phyloP scores from a whole-genome alignment of 2,888 invertebrate genomes.

The Drosophila formosana region DNA sequence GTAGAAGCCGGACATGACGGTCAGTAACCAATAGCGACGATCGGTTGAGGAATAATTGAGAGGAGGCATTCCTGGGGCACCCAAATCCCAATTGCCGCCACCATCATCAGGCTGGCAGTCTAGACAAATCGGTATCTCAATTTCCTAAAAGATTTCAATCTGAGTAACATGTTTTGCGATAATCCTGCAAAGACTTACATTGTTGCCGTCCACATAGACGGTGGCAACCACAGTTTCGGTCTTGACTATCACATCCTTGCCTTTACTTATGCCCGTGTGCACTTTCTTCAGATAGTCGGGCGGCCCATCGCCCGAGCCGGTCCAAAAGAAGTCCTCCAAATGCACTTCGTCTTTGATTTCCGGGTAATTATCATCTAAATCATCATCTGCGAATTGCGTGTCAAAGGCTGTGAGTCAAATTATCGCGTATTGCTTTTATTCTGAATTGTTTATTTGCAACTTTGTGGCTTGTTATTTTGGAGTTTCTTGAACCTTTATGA shows the following conservation, averaged over 20 bases:
- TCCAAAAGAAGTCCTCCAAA: slow-evolving; percentile 95
- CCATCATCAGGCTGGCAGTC: slow-evolving; percentile 82
- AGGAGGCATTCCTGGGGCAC: slow-evolving; percentile 76
- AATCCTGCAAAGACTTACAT: slow-evolving; percentile 67
- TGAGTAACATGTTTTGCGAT: neutral
- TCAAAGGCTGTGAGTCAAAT: neutral
- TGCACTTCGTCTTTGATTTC: slow-evolving; percentile 84
- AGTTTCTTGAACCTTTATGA: slow-evolving; percentile 72
- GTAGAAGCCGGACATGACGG: slow-evolving; percentile 88
- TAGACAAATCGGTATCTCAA: slow-evolving; percentile 84
- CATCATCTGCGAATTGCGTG: slow-evolving; percentile 74
- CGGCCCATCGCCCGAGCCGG: slow-evolving; percentile 93
- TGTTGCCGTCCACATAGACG: slow-evolving; percentile 87
- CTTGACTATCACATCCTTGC: slow-evolving; percentile 87
- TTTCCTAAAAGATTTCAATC: slow-evolving; percentile 68
- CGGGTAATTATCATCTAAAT: slow-evolving; percentile 78
- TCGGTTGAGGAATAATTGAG: slow-evolving; percentile 86
- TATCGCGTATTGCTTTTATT: slow-evolving; percentile 2
- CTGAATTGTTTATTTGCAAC: slow-evolving; percentile 39
- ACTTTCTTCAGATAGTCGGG: slow-evolving; percentile 86
- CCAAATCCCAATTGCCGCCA: slow-evolving; percentile 78
- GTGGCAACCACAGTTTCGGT: slow-evolving; percentile 90
- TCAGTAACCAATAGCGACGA: slow-evolving; percentile 92
- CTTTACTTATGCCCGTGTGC: slow-evolving; percentile 86
- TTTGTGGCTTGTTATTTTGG: slow-evolving; percentile 38